Evolutionary conservation across 1,140 invertebrate genomes (phyloP), one percentile per base, ranked within the genome.

Genomic region (Pseudomyrmex flavicornis): DNA sequence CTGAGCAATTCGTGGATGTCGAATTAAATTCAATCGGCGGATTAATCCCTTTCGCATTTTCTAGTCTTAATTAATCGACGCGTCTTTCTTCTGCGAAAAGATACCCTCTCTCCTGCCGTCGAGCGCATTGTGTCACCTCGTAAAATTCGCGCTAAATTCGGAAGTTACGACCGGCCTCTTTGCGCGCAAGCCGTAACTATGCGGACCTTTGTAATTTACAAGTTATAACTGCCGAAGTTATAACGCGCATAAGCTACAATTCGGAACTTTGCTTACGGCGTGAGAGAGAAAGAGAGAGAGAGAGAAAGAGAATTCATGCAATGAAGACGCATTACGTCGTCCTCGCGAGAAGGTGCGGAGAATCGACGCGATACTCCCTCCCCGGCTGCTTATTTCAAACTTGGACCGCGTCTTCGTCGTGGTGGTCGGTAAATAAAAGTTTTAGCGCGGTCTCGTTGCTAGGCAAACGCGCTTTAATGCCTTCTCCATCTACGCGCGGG

Each of bases 191-290:
- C 70, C 70, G 50, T 74, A 80, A 76, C 69, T 84, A 66, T 74
- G 20, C 20, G 62, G 70, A 56, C 72, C 79, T 89, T 35, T 86
- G 69, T 84, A 86, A 89, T 89, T 88, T 88, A 65, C 88, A 88
- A 89, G 88, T 89, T 89, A 75, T 88, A 88, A 89, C 87, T 89
- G 84, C 84, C 79, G 26, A 88, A 89, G 86, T 89, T 88, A 50
- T 75, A 77, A 88, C 63, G 59, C 58, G 35, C 66, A 17, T 59
- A 48, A 68, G 52, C 61, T 80, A 73, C 76, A 89, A 79, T 76
- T 88, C 35, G 79, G 50, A 86, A 88, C 87, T 88, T 52, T 52
- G 59, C 56, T 62, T 48, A 46, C 46, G n/a, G 20, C 35, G 35
- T 35, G 35, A 35, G 35, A 35, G 35, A 7, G 35, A 35, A 0